A percentile compares a stretch with the other conserved stretches of the same genome.
phyloP scores from a whole-genome alignment of 2,113 vertebrate species.

The Psilopsiagon aurifrons region DNA sequence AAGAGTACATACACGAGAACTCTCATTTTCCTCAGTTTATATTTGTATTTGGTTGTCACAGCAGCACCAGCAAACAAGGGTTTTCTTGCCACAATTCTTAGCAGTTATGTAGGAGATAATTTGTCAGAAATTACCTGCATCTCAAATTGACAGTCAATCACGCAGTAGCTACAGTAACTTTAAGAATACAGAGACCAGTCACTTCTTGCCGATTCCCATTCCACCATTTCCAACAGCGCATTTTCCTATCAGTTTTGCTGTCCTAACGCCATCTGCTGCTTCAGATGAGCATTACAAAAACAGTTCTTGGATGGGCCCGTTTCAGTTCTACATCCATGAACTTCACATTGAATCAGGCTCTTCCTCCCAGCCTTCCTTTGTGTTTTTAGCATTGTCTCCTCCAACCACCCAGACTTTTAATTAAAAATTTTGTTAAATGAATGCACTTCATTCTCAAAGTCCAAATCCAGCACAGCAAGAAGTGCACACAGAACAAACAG shows the following conservation, averaged over 20 bases:
- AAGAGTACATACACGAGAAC: not conserved
- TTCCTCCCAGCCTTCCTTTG: not conserved
- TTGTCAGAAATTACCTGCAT: not conserved
- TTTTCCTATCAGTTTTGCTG: not conserved
- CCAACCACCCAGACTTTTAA: not conserved
- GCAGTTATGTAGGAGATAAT: not conserved
- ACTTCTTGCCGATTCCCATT: not conserved
- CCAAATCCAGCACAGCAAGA: not conserved
- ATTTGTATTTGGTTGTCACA: not conserved
- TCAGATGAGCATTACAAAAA: not conserved
- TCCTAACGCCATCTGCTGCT: not conserved
- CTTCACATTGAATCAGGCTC: not conserved
- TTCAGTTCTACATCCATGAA: not conserved
- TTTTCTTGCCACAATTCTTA: not conserved
- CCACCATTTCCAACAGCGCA: not conserved
- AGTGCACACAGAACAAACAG: not conserved
- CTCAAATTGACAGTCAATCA: not conserved
- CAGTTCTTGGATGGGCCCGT: not conserved
- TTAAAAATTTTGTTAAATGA: not conserved
- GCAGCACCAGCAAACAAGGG: not conserved
- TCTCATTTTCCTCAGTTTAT: not conserved
- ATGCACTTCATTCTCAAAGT: not conserved
- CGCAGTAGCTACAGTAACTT: not conserved
- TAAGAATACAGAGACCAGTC: not conserved
- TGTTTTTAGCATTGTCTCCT: not conserved